Evolutionary conservation across 2,797 vertebrate species (phyloP), one percentile per base, ranked within the genome.

Genomic region (Parauchenoglanis punctatus): DNA sequence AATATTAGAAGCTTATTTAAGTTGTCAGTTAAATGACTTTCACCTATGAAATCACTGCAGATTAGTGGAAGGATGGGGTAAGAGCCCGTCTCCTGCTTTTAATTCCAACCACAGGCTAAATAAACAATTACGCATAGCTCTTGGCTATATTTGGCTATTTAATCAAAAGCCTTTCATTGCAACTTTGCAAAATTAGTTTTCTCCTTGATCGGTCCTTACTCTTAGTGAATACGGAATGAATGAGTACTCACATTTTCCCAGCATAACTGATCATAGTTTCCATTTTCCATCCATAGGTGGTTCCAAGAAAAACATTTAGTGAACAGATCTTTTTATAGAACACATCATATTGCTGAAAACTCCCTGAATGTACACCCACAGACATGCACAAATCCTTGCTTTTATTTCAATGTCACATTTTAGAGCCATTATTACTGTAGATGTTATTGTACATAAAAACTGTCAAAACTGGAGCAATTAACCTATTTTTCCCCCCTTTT

Each of bases 241-340:
- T 28, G 40, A 81, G 58, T 72, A 7, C 77, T 56, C 85, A 35
- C n/a, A 44, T 49, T 86, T 92, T 92, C 92, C 90, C 92, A 93
- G 91, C 88, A 90, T 89, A 89, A 92, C 89, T 89, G 89, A 91
- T 94, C 93, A 93, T 82, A 91, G 85, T 93, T 94, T 94, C 92
- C 92, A 93, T 91, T 65, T 90, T 83, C 28, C 7, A 73, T 23
- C 87, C 81, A 46, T 59, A 83, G 72, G 28, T 49, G 7, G 46
- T 85, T 89, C 87, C 92, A 91, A 90, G 92, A 93, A 92, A 93
- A 87, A 63, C 81, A 58, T 93, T 94, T 91, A 88, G 83, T 91
- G 88, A 83, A 88, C 87, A 25, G 6, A 86, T 90, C 81, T 89
- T 92, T 93, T 93, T 91, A 92, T 92, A 92, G 85, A 92, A 92